These are phyloP conservation scores for Gymnocheta viridis DNA, from an alignment of 2,888 invertebrate species.

Conservation along the genomic window DNA sequence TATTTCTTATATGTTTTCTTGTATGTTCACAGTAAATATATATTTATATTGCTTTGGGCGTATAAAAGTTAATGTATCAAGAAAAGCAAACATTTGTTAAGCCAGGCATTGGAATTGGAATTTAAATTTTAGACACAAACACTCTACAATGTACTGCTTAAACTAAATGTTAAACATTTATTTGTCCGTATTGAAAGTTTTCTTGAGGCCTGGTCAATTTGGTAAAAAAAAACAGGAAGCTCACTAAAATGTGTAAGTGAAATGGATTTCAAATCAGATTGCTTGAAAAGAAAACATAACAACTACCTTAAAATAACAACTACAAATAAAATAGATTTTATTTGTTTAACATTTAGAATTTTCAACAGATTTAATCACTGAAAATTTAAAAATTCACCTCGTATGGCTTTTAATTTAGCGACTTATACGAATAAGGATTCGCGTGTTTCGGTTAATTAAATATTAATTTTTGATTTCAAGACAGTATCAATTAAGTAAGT, in stretches of 20 bases:
- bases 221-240: not conserved
- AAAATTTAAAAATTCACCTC: no score
- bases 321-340: no score
- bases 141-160: not conserved
- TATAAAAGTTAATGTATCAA: constrained; percentile 32
- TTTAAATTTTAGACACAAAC: not conserved
- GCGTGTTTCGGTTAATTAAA: no score
- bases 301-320: not conserved
- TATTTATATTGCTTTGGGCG: constrained; percentile 18
- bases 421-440: no score
- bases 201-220: constrained; percentile 18
- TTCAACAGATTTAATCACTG: no score
- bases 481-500: no score
- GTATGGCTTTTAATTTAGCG: no score
- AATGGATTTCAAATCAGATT: constrained; percentile 4
- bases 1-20: not conserved
- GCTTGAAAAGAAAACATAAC: not conserved
- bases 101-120: constrained; percentile 9
- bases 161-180: constrained; percentile 6
- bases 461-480: no score
- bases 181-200: not conserved
- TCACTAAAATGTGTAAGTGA: not conserved
- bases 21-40: not conserved
- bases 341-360: no score
- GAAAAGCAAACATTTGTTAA: constrained; percentile 49